A percentile compares a stretch with the other conserved stretches of the same genome.
These are phyloP conservation scores for Pseudanteris insignis DNA, from an alignment of 2,888 invertebrate genomes.

Conservation along the genomic window DNA sequence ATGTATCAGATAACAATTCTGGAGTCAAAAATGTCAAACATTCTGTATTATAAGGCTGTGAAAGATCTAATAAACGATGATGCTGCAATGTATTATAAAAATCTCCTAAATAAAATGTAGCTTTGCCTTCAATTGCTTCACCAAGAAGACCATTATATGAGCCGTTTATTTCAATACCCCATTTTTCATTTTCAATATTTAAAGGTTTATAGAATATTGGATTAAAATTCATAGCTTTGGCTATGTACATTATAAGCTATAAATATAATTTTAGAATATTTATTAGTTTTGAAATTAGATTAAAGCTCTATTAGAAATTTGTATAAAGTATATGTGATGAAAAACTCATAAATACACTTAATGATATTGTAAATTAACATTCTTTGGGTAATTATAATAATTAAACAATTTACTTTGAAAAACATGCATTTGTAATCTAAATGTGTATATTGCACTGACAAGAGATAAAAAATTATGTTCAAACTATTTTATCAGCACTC, in stretches of 20 bases:
- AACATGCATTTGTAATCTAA: too few relatives aligned
- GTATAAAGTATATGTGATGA: too few relatives aligned
- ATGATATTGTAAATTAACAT: too few relatives aligned
- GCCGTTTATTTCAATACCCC: constrained; percentile 76
- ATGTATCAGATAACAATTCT: constrained; percentile 81
- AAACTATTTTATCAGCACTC: too few relatives aligned
- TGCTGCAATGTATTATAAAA: constrained; percentile 79
- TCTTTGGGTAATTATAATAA: too few relatives aligned
- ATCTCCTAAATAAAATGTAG: constrained; percentile 81
- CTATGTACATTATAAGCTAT: constrained; percentile 75
- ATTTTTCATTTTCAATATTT: constrained; percentile 72
- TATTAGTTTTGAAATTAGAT: too few relatives aligned
- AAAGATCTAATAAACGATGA: constrained; percentile 76
- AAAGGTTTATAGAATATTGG: constrained; percentile 74
- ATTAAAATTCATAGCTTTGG: constrained; percentile 77
- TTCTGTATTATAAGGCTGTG: constrained; percentile 81
- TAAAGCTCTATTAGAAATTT: too few relatives aligned
- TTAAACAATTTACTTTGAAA: too few relatives aligned
- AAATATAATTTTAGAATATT: constrained; percentile 8
- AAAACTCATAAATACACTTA: too few relatives aligned
- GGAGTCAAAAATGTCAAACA: constrained; percentile 87
- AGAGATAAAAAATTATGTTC: too few relatives aligned
- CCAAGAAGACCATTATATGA: constrained; percentile 78
- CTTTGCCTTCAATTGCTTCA: constrained; percentile 75
- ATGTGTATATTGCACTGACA: too few relatives aligned